A percentile compares a stretch with the other conserved stretches of the same genome.
These are phyloP conservation scores for Seriola rivoliana DNA, from an alignment of 2,113 vertebrate genomes.

Conservation along the genomic window DNA sequence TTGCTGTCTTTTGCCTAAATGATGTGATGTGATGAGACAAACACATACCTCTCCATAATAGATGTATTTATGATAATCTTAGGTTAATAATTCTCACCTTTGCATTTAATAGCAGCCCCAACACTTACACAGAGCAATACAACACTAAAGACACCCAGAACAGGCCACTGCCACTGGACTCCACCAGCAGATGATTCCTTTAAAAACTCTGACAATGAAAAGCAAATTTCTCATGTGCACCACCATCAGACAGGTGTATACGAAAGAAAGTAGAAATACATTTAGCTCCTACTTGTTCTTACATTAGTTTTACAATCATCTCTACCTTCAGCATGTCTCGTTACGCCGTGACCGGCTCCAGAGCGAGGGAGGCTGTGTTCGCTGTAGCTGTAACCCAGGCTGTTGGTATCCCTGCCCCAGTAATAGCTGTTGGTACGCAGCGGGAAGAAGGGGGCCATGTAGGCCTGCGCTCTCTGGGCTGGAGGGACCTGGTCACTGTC, in stretches of 20 bases:
- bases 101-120: slow-evolving; percentile 20
- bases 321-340: slow-evolving; percentile 1
- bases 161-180: slow-evolving; percentile 37
- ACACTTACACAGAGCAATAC: not conserved
- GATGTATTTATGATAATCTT: not conserved
- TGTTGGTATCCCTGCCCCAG: not conserved
- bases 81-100: slow-evolving; percentile 19
- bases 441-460: slow-evolving; percentile 48
- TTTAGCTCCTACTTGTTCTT: not conserved
- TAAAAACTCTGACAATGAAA: not conserved
- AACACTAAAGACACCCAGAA: slow-evolving; percentile 21
- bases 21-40: not conserved
- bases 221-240: not conserved
- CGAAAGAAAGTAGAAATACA: not conserved
- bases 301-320: not conserved
- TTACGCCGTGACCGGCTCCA: not conserved
- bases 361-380: not conserved
- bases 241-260: not conserved
- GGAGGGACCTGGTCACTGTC: slow-evolving; percentile 10
- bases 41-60: not conserved
- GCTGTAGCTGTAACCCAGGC: slow-evolving; percentile 39
- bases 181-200: not conserved
- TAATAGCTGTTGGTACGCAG: slow-evolving; percentile 28
- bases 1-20: not conserved
- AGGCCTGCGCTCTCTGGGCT: slow-evolving; percentile 26